These are phyloP conservation scores for Nymphalis c-album DNA, from an alignment of 2,888 invertebrate genomes.

Conservation along the genomic window DNA sequence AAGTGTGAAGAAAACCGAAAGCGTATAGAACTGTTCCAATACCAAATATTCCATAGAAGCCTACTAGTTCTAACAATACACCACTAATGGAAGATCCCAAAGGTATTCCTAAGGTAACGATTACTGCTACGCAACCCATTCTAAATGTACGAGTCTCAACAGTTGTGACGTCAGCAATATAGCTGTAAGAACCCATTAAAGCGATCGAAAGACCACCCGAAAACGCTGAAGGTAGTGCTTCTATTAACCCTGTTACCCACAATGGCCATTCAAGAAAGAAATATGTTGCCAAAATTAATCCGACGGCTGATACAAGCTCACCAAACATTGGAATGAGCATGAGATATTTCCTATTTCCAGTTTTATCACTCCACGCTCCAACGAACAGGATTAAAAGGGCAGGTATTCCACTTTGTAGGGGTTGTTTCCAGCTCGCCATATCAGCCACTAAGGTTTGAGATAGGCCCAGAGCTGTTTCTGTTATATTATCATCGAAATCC, in stretches of 20 bases:
- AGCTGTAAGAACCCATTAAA: constrained; percentile 82
- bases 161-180: constrained; percentile 82
- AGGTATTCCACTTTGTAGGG: constrained; percentile 80
- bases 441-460: constrained; percentile 73
- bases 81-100: constrained; percentile 78
- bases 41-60: constrained; percentile 72
- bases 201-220: constrained; percentile 81
- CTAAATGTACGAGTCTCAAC: constrained; percentile 82
- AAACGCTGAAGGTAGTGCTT: constrained; percentile 79
- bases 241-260: constrained; percentile 77
- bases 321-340: constrained; percentile 81
- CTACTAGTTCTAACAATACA: constrained; percentile 67
- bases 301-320: constrained; percentile 75
- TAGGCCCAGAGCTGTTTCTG: constrained; percentile 56
- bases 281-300: constrained; percentile 77
- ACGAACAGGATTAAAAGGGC: constrained; percentile 80
- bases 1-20: constrained; percentile 63
- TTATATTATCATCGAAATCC: constrained; percentile 54
- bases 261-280: constrained; percentile 81
- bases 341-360: constrained; percentile 79
- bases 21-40: constrained; percentile 58
- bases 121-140: constrained; percentile 81
- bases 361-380: constrained; percentile 84
- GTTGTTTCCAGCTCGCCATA: constrained; percentile 79
- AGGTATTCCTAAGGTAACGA: constrained; percentile 75